These are phyloP conservation scores for Charaxes varanes DNA, from an alignment of 1,140 invertebrate genomes.

Conservation along the genomic window DNA sequence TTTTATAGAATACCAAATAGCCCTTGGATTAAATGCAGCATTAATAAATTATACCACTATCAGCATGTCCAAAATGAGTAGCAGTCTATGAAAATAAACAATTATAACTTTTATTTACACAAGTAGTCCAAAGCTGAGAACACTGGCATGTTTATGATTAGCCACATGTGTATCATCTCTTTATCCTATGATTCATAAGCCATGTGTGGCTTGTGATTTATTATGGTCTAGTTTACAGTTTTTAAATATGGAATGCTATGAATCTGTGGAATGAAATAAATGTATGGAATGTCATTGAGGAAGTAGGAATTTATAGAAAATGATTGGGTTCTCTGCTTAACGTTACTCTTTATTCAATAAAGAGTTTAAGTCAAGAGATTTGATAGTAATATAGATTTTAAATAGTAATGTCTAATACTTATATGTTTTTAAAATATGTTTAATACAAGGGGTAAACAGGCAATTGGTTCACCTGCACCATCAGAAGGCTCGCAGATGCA, in stretches of 20 bases:
- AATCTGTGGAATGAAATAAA: slow-evolving; percentile 7
- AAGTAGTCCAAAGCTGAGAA: slow-evolving; percentile 29
- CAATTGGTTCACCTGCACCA: too few relatives aligned
- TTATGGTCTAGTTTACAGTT: slow-evolving; percentile 24
- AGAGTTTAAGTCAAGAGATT: too few relatives aligned
- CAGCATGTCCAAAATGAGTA: slow-evolving; percentile 9
- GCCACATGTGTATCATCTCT: slow-evolving; percentile 48
- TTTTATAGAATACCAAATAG: neutral
- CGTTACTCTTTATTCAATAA: too few relatives aligned
- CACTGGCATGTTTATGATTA: slow-evolving; percentile 42
- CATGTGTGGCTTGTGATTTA: slow-evolving; percentile 45
- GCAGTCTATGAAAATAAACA: slow-evolving; percentile 35
- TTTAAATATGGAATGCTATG: slow-evolving; percentile 12
- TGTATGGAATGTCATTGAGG: too few relatives aligned
- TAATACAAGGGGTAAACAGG: too few relatives aligned
- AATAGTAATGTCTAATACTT: too few relatives aligned
- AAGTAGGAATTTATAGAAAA: too few relatives aligned
- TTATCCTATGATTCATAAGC: slow-evolving; percentile 44
- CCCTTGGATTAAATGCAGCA: neutral
- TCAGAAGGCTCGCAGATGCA: too few relatives aligned
- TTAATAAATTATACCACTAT: slow-evolving; percentile 7
- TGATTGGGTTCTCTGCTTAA: too few relatives aligned
- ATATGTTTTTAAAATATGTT: too few relatives aligned
- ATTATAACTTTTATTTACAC: slow-evolving; percentile 33
- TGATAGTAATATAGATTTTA: too few relatives aligned